Conservation (phyloP, 2,113 vertebrate species). For the Nothocercus julius region DNA sequence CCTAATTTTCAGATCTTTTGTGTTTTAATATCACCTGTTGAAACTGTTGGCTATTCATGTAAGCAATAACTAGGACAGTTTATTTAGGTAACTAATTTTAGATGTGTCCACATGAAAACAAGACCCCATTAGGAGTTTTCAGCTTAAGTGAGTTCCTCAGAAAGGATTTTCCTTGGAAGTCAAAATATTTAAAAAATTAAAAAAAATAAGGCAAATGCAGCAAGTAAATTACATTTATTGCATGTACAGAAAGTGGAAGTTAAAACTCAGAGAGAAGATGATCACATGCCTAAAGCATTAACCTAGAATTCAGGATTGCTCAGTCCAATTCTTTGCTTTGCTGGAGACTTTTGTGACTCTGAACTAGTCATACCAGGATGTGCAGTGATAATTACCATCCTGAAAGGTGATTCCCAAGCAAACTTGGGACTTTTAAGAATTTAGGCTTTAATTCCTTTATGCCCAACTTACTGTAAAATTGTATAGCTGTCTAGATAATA, state of each 20-base stretch:
- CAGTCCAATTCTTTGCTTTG: background rate
- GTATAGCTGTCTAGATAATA: background rate
- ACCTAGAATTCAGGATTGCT: fast-evolving
- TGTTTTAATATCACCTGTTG: background rate
- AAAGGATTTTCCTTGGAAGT: background rate
- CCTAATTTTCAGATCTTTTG: background rate
- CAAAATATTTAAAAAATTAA: background rate
- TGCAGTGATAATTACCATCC: background rate
- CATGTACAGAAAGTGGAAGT: background rate
- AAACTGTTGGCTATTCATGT: background rate
- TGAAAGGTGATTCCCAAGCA: background rate
- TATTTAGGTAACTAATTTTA: background rate
- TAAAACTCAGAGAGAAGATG: background rate
- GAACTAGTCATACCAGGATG: background rate
- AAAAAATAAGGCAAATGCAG: no score
- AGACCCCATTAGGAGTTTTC: background rate
- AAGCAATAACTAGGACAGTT: background rate
- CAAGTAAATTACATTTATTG: background rate
- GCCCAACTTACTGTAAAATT: background rate
- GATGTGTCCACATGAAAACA: background rate
- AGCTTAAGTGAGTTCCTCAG: background rate
- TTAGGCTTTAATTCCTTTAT: background rate
- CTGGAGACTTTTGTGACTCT: background rate
- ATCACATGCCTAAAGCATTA: fast-evolving
- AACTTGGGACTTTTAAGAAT: background rate